These are phyloP conservation scores for Lepidurus couesii DNA, from an alignment of 1,140 invertebrate species.

Conservation along the genomic window DNA sequence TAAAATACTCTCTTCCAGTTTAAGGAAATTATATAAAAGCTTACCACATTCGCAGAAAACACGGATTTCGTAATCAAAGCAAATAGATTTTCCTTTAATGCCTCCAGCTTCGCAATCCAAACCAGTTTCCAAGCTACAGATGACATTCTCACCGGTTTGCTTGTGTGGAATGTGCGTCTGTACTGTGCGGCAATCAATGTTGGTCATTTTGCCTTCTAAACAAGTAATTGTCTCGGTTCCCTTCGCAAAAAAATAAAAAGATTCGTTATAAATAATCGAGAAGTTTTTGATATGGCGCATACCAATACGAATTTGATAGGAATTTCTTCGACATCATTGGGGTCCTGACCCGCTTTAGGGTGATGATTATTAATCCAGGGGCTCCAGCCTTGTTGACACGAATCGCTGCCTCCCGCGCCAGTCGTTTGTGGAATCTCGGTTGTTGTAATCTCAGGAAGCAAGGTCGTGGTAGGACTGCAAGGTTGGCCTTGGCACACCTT, in stretches of 20 bases:
- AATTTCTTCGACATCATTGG: conserved; percentile 57
- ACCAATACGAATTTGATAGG: conserved; percentile 41
- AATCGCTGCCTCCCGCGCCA: conserved; percentile 40
- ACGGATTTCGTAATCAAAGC: conserved; percentile 64
- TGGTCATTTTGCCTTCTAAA: conserved; percentile 54
- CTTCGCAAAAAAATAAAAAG: conserved; percentile 28
- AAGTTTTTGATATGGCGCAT: neutral
- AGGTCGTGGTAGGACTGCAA: conserved; percentile 35
- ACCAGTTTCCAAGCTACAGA: conserved; percentile 65
- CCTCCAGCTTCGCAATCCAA: conserved; percentile 53
- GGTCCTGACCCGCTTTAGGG: conserved; percentile 40
- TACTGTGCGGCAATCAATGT: conserved; percentile 67
- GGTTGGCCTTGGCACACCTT: conserved; percentile 63
- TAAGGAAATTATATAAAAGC: conserved; percentile 28
- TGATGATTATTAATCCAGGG: conserved; percentile 63
- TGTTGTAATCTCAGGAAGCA: neutral
- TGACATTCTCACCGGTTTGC: conserved; percentile 62
- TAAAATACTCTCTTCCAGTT: neutral
- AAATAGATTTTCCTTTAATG: conserved; percentile 40
- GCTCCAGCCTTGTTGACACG: conserved; percentile 64
- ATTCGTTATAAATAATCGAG: conserved; percentile 4
- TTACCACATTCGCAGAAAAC: conserved; percentile 60
- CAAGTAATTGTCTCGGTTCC: conserved; percentile 44
- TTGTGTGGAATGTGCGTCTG: conserved; percentile 55
- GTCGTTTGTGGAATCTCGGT: conserved; percentile 44